Evolutionary conservation across 2,797 vertebrate genomes (phyloP).

Genomic region (Melanotaenia boesemani): DNA sequence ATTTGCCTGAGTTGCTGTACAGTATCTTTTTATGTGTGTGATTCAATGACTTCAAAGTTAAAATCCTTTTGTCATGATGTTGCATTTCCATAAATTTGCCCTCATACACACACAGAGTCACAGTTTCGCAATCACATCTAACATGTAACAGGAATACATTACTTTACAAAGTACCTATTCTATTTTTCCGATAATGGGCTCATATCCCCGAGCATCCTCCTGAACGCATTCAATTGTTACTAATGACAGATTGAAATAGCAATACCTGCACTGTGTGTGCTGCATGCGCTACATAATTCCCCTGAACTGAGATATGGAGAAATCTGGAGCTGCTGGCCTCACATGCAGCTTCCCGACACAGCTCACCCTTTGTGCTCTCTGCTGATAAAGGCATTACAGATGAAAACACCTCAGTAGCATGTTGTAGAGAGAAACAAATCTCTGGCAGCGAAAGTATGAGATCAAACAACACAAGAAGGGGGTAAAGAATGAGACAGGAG

Average conservation of each 20-base stretch:
- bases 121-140: slow-evolving; percentile 19
- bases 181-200: slow-evolving; percentile 50
- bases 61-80: slow-evolving; percentile 25
- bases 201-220: slow-evolving; percentile 35
- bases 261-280: slow-evolving; percentile 30
- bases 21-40: slow-evolving; percentile 6
- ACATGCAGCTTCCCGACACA: slow-evolving; percentile 10
- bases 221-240: slow-evolving; percentile 59
- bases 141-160: slow-evolving; percentile 33
- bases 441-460: slow-evolving; percentile 65
- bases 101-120: slow-evolving; percentile 4
- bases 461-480: slow-evolving; percentile 59
- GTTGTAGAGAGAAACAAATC: slow-evolving; percentile 59
- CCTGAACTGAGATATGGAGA: slow-evolving; percentile 34
- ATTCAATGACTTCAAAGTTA: slow-evolving; percentile 31
- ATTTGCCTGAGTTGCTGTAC: slow-evolving; percentile 1
- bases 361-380: slow-evolving; percentile 41
- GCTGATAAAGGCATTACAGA: slow-evolving; percentile 62
- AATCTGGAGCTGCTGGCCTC: slow-evolving; percentile 34
- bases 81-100: slow-evolving; percentile 33
- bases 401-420: slow-evolving; percentile 53
- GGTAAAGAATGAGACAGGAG: slow-evolving; percentile 20
- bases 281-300: slow-evolving; percentile 47
- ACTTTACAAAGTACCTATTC: slow-evolving; percentile 42
- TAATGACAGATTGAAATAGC: slow-evolving; percentile 64